A percentile compares a stretch with the other conserved stretches of the same genome.
These are phyloP conservation scores for Champsocephalus gunnari DNA, from an alignment of 2,797 vertebrate genomes.

Conservation along the genomic window DNA sequence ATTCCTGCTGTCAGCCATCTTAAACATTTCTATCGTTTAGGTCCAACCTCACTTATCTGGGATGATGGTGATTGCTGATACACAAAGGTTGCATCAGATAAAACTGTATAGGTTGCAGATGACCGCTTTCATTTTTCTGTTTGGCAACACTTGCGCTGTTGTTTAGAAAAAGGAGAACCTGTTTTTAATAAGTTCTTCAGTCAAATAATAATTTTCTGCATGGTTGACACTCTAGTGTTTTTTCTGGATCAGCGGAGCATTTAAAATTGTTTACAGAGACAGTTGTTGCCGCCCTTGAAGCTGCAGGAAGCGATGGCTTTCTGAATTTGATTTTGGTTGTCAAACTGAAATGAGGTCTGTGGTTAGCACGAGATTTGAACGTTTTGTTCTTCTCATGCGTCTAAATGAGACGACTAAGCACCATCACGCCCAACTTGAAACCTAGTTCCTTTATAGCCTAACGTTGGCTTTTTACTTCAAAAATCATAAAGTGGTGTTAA, in stretches of 20 bases:
- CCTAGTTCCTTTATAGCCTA: too few species aligned
- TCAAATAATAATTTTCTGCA: constrained; percentile 27
- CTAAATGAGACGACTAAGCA: too few species aligned
- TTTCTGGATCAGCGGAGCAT: constrained; percentile 28
- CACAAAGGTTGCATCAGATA: constrained; percentile 37
- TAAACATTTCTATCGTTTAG: constrained; percentile 46
- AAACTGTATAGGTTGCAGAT: constrained; percentile 15
- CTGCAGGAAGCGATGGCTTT: neutral
- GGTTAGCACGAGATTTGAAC: too few species aligned
- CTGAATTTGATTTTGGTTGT: too few species aligned
- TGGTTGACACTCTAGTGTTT: neutral
- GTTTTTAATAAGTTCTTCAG: constrained; percentile 16
- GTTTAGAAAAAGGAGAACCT: constrained; percentile 25
- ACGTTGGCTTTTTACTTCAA: too few species aligned
- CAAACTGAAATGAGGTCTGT: too few species aligned
- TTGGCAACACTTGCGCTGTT: constrained; percentile 1
- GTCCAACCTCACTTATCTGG: constrained; percentile 41
- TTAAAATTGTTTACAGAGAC: constrained; percentile 34
- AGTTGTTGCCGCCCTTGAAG: constrained; percentile 1
- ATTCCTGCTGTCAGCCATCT: constrained; percentile 52
- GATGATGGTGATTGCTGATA: constrained; percentile 32
- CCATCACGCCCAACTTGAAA: too few species aligned
- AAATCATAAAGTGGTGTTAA: too few species aligned
- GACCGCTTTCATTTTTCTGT: constrained; percentile 15
- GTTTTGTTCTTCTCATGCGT: too few species aligned